phyloP scores from a whole-genome alignment of 2,888 invertebrate genomes.

The Meiosimyza platycephala region DNA sequence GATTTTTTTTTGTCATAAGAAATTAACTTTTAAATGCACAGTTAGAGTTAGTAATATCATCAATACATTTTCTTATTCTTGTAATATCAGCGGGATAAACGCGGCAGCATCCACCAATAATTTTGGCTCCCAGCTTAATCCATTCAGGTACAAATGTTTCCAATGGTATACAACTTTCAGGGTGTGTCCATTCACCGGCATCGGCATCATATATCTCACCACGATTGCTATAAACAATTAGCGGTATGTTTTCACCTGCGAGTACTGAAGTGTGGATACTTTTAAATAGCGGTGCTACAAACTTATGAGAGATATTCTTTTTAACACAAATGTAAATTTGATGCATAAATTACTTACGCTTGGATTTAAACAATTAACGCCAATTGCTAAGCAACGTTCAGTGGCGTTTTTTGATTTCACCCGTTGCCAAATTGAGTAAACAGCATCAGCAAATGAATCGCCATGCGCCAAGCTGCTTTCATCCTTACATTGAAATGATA shows the following conservation, averaged over 20 bases:
- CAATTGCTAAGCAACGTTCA: slow-evolving; percentile 80
- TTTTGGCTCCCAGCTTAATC: slow-evolving; percentile 81
- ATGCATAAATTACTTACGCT: slow-evolving; percentile 42
- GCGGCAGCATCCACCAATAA: slow-evolving; percentile 92
- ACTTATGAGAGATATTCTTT: slow-evolving; percentile 47
- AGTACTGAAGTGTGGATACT: slow-evolving; percentile 64
- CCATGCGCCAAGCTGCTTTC: slow-evolving; percentile 77
- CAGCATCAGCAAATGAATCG: slow-evolving; percentile 80
- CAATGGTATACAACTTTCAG: slow-evolving; percentile 76
- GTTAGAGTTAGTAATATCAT: slow-evolving; percentile 45
- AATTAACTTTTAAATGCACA: not conserved
- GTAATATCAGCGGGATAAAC: slow-evolving; percentile 84
- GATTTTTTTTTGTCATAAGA: no score
- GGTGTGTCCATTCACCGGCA: slow-evolving; percentile 72
- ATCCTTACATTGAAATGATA: slow-evolving; percentile 81
- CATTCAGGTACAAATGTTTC: slow-evolving; percentile 81
- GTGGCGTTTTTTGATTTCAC: slow-evolving; percentile 71
- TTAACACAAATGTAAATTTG: not conserved
- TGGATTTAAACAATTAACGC: slow-evolving; percentile 88
- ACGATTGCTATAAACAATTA: slow-evolving; percentile 93
- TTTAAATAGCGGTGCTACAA: slow-evolving; percentile 72
- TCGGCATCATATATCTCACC: slow-evolving; percentile 69
- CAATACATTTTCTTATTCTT: slow-evolving; percentile 72
- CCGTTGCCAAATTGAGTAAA: slow-evolving; percentile 73
- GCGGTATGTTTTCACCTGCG: slow-evolving; percentile 70